phyloP scores from a whole-genome alignment of 2,113 vertebrate species.

The Notiomystis cincta region DNA sequence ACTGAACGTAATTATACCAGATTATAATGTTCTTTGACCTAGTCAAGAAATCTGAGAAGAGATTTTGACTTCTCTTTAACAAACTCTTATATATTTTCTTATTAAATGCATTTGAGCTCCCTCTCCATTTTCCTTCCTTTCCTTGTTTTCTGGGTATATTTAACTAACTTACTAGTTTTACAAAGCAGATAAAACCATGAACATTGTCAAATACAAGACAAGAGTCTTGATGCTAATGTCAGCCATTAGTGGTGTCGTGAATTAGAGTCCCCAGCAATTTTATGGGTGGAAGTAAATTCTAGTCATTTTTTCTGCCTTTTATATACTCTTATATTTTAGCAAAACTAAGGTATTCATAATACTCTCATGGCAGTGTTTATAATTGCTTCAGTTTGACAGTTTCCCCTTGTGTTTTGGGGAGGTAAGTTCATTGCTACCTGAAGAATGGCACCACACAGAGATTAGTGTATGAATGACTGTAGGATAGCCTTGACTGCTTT shows the following conservation, averaged over 20 bases:
- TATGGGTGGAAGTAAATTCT: not conserved
- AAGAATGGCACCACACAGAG: not conserved
- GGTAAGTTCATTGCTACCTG: not conserved
- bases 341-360: not conserved
- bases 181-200: not conserved
- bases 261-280: not conserved
- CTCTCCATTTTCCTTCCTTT: not conserved
- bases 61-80: not conserved
- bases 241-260: not conserved
- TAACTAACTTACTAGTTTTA: not conserved
- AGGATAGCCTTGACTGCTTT: not conserved
- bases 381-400: not conserved
- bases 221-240: not conserved
- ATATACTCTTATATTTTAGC: not conserved
- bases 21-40: not conserved
- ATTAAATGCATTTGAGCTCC: not conserved
- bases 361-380: not conserved
- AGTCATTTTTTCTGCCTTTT: not conserved
- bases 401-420: rapidly evolving
- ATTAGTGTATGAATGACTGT: rapidly evolving
- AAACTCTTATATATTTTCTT: not conserved
- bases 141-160: not conserved
- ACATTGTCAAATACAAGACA: not conserved
- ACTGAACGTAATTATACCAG: not conserved
- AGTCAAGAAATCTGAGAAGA: not conserved